These are phyloP conservation scores for Phaetusa simplex DNA, from an alignment of 2,113 vertebrate genomes.

Conservation along the genomic window DNA sequence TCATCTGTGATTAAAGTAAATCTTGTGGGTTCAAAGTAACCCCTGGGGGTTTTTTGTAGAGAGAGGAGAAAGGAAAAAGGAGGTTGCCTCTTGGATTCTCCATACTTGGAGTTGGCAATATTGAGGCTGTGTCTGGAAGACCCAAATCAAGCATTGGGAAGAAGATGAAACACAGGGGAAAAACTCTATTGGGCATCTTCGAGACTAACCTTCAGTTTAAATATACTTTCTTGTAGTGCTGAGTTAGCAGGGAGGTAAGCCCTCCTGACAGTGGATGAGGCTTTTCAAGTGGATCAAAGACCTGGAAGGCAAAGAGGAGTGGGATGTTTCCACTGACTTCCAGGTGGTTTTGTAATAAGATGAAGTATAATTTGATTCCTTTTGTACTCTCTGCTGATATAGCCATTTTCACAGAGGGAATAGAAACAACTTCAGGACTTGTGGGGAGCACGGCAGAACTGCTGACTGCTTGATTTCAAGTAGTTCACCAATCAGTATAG, in stretches of 20 bases:
- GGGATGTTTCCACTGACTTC: constrained; percentile 25
- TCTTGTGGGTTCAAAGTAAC: neutral
- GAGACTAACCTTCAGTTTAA: neutral
- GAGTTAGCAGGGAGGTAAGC: neutral
- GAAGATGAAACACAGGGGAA: neutral
- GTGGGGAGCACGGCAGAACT: constrained; percentile 4
- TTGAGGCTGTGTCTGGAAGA: neutral
- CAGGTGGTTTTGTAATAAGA: constrained; percentile 47
- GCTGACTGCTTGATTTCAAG: constrained; percentile 35
- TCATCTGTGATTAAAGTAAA: neutral
- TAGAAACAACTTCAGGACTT: constrained; percentile 48
- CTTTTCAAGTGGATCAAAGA: constrained; percentile 60
- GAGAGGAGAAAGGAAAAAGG: neutral
- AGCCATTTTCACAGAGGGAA: constrained; percentile 27
- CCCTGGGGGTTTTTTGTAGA: neutral
- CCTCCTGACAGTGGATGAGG: constrained; percentile 13
- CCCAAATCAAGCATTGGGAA: neutral
- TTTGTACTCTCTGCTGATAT: constrained; percentile 57
- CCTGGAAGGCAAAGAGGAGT: constrained; percentile 35
- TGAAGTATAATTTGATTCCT: constrained; percentile 50
- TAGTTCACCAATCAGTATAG: neutral
- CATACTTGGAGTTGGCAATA: neutral
- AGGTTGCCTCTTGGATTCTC: neutral
- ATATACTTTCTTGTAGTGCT: neutral
- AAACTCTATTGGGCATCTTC: neutral